A percentile compares a stretch with the other conserved stretches of the same genome.
phyloP scores from a whole-genome alignment of 2,888 invertebrate genomes.

The Megamerina dolium region DNA sequence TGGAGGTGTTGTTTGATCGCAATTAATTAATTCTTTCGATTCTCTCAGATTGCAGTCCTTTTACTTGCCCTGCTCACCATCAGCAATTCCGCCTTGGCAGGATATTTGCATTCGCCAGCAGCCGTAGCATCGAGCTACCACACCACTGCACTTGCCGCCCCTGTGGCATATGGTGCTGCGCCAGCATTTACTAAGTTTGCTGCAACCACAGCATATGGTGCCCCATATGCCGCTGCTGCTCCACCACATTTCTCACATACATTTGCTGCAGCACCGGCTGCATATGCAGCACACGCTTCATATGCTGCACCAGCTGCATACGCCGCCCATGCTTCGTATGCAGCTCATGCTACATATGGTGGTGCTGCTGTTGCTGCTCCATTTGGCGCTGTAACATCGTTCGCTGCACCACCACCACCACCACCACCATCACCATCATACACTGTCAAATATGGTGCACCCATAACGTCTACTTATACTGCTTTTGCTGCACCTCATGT shows the following conservation, averaged over 20 bases:
- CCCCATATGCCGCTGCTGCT: not conserved
- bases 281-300: not conserved
- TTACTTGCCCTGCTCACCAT: slow-evolving; percentile 15
- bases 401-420: not conserved
- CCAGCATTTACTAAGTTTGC: not conserved
- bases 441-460: too few relatives aligned
- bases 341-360: slow-evolving; percentile 16
- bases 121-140: too few relatives aligned
- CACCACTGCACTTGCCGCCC: slow-evolving; percentile 4
- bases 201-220: slow-evolving; percentile 1
- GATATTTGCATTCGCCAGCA: too few relatives aligned
- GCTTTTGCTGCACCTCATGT: not conserved
- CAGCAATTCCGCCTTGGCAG: slow-evolving; percentile 6
- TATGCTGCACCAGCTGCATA: not conserved
- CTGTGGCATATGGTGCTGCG: not conserved
- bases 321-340: not conserved
- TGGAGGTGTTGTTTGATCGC: too few relatives aligned
- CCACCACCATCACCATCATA: not conserved
- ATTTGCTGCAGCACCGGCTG: not conserved
- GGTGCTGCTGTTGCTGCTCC: slow-evolving; percentile 1
- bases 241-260: not conserved
- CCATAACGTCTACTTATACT: too few relatives aligned
- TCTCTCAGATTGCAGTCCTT: too few relatives aligned
- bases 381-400: not conserved
- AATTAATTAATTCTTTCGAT: too few relatives aligned